Evolutionary conservation across 2,797 vertebrate species (phyloP), one percentile per base, ranked within the genome.

Genomic region (Cyprinella venusta): DNA sequence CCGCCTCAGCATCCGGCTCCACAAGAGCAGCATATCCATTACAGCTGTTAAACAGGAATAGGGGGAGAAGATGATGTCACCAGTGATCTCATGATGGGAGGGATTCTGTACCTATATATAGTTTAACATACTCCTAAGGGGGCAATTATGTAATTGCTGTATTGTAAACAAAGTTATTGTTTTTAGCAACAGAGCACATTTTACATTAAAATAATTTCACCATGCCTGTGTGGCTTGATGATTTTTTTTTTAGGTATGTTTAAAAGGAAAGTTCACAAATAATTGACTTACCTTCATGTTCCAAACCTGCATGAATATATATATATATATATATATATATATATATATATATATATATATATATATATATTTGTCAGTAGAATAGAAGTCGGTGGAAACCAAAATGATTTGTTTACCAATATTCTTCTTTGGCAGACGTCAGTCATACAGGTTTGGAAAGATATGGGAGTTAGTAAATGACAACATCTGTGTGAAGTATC

Each of bases 11-110:
- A 90, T 99, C 76, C 95, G 95, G 83, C 94, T 98, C 65, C 96
- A 96, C 87, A 98, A 97, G 90, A 99, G 97, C 93, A 98, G 94
- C 83, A 95, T 99, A 86, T 97, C 96, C 80, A 96, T 99, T 83
- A 93, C 92, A 0, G 94, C 95, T 30, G 92, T 90, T 50, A 79
- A 67, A 79, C 63, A 78, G 45, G 76, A 65, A 33, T 63, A 13
- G 7, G 54, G 61, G 64, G 7, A n/a, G 15, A 24, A 59, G 42
- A 19, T n/a, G 74, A 78, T 24, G 26, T 36, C 4, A 56, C 16
- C 1, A 19, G n/a, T 61, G 6, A 76, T 36, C 68, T 59, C 61
- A n/a, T 63, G 21, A 80, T 7, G 9, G 12, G 71, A 63, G 16
- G 68, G 5, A 63, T 48, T 45, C 3, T 40, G 13, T 74, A 64